phyloP scores from a whole-genome alignment of 2,113 vertebrate species.

The Spea multiplicata region DNA sequence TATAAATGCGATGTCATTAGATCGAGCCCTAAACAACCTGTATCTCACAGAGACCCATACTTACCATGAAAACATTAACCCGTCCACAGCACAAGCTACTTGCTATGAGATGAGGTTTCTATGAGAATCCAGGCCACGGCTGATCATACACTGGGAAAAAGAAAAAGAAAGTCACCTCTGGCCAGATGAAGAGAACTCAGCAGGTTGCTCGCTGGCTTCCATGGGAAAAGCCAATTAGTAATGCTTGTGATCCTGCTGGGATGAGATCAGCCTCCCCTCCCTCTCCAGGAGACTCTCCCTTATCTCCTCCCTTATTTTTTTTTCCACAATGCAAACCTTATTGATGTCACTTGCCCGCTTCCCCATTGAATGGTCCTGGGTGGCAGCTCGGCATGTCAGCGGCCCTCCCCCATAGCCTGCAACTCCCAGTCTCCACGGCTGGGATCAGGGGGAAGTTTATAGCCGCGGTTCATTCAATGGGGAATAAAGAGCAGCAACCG shows the following conservation, averaged over 20 bases:
- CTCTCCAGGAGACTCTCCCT: slow-evolving; percentile 13
- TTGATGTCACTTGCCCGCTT: slow-evolving; percentile 26
- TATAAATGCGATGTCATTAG: too few species aligned
- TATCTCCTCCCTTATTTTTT: slow-evolving; percentile 6
- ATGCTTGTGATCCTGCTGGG: slow-evolving; percentile 36
- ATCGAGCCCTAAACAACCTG: too few species aligned
- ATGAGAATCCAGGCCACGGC: too few species aligned
- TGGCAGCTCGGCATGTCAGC: slow-evolving; percentile 23
- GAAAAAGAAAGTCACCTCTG: neutral
- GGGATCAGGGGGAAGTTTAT: slow-evolving; percentile 19
- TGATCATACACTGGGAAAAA: too few species aligned
- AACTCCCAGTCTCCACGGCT: slow-evolving; percentile 15
- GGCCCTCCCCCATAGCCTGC: slow-evolving; percentile 7
- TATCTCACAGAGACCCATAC: too few species aligned
- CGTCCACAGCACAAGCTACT: too few species aligned
- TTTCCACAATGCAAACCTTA: slow-evolving; percentile 39
- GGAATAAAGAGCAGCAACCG: slow-evolving; percentile 34
- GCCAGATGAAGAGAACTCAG: slow-evolving; percentile 8
- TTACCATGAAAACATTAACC: too few species aligned
- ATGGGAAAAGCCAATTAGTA: slow-evolving; percentile 39
- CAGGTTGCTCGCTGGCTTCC: slow-evolving; percentile 27
- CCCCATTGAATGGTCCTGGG: slow-evolving; percentile 34
- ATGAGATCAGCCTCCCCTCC: slow-evolving; percentile 38
- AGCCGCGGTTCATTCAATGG: slow-evolving; percentile 19
- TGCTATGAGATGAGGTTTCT: too few species aligned